These are phyloP conservation scores for Pelobates cultripes DNA, from an alignment of 2,797 vertebrate genomes.

Conservation along the genomic window DNA sequence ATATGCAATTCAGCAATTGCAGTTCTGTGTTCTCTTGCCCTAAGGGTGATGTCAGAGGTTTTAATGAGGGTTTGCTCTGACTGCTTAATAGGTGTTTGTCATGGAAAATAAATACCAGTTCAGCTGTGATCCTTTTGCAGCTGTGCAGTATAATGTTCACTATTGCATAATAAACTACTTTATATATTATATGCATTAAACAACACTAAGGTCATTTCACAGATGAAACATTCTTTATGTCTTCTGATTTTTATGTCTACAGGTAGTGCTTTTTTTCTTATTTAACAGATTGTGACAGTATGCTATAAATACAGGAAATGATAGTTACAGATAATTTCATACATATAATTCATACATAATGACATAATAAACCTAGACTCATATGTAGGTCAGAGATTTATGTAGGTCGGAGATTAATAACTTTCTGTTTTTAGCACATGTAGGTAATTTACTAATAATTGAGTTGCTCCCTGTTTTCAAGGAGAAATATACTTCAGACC, in stretches of 20 bases:
- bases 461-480: too few species aligned
- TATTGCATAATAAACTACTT: conserved; percentile 60
- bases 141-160: conserved; percentile 61
- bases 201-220: not conserved
- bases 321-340: too few species aligned
- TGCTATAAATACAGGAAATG: not conserved
- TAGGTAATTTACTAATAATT: too few species aligned
- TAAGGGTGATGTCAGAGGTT: conserved; percentile 71
- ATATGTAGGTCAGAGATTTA: too few species aligned
- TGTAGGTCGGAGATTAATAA: too few species aligned
- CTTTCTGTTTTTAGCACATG: too few species aligned
- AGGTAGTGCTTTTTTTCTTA: not conserved
- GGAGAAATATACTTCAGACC: too few species aligned
- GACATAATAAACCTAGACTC: too few species aligned
- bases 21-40: conserved; percentile 70
- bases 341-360: too few species aligned
- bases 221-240: not conserved
- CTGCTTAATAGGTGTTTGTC: conserved; percentile 74
- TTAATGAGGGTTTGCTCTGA: conserved; percentile 68
- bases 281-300: not conserved
- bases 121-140: conserved; percentile 64
- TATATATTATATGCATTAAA: conserved; percentile 18
- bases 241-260: not conserved
- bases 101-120: conserved; percentile 65
- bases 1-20: conserved; percentile 69